Conservation (phyloP, 2,888 invertebrate genomes). For the Nymphalis c-album region DNA sequence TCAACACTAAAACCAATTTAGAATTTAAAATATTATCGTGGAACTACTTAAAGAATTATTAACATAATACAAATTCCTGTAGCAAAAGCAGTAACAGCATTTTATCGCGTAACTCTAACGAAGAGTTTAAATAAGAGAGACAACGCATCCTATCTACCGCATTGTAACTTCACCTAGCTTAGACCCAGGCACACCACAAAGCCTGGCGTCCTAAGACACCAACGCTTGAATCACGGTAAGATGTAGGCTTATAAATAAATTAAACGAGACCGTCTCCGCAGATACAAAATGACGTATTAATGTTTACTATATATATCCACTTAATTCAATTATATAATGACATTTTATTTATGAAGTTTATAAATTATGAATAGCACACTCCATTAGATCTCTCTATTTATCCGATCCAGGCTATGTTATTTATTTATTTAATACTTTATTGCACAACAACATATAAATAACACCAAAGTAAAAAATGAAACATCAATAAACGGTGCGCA, state of each 20-base stretch:
- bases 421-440: no score
- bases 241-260: constrained; percentile 12
- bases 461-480: no score
- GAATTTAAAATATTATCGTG: no score
- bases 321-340: neutral
- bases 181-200: constrained; percentile 30
- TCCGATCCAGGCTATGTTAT: no score
- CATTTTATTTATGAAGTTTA: neutral
- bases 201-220: constrained; percentile 10
- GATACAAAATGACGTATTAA: neutral
- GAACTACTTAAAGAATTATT: neutral
- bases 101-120: constrained; percentile 7
- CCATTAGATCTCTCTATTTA: no score
- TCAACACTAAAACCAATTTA: no score
- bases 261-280: neutral
- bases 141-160: constrained; percentile 6
- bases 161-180: constrained; percentile 24
- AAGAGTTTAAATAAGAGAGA: constrained; percentile 10
- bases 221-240: constrained; percentile 5
- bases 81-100: neutral
- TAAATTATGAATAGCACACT: no score
- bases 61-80: neutral
- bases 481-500: no score
- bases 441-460: no score
- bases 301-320: neutral